Evolutionary conservation across 2,888 invertebrate species (phyloP).

Genomic region (Dryobota labecula): DNA sequence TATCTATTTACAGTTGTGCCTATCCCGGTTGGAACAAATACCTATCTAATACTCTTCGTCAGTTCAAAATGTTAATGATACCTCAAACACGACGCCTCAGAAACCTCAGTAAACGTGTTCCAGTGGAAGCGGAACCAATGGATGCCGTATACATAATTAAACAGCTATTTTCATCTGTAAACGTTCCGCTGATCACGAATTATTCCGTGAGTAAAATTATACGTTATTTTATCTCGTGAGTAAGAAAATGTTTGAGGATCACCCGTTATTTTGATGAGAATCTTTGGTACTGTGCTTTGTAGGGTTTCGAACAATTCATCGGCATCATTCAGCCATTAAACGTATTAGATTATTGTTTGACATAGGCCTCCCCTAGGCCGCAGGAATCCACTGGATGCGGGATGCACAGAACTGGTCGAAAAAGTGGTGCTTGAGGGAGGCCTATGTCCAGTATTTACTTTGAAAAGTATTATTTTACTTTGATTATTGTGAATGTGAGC

Average conservation of each 20-base stretch:
- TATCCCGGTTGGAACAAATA: background rate
- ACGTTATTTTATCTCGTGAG: constrained; percentile 15
- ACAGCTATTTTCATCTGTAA: constrained; percentile 59
- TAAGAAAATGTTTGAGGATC: background rate
- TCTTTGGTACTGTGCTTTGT: background rate
- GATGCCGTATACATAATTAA: constrained; percentile 66
- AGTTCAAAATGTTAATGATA: constrained; percentile 44
- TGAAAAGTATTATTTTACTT: too few relatives aligned
- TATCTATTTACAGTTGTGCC: background rate
- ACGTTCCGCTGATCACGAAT: constrained; percentile 38
- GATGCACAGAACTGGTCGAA: too few relatives aligned
- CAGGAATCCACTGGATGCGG: too few relatives aligned
- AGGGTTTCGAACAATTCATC: background rate
- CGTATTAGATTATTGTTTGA: background rate
- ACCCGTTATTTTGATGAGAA: background rate
- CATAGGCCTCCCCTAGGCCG: background rate
- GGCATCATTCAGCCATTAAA: background rate
- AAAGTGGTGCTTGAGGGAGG: too few relatives aligned
- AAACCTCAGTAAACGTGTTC: constrained; percentile 52
- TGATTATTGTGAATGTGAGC: too few relatives aligned
- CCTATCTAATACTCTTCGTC: constrained; percentile 5
- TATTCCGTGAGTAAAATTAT: constrained; percentile 40
- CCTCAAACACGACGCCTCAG: constrained; percentile 36
- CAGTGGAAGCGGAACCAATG: constrained; percentile 56
- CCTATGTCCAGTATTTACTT: too few relatives aligned